Conservation (phyloP, 2,888 invertebrate genomes). For the Antheraea yamamai region DNA sequence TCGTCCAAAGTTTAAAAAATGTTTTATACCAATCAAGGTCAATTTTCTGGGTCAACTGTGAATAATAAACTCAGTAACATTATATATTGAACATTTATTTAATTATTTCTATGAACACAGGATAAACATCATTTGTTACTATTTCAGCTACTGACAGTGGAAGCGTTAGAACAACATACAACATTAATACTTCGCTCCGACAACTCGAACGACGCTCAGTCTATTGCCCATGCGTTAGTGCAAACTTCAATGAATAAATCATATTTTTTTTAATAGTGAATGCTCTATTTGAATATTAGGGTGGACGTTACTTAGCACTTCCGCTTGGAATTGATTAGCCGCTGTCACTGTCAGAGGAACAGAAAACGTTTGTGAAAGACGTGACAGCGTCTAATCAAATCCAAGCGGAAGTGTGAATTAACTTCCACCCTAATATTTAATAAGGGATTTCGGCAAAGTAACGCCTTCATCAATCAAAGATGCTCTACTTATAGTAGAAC, state of each 20-base stretch:
- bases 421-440: too few species aligned
- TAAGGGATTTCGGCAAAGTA: too few species aligned
- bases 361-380: too few species aligned
- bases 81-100: background rate
- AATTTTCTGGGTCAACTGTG: background rate
- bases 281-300: background rate
- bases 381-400: too few species aligned
- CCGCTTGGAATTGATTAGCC: too few species aligned
- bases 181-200: slow-evolving; percentile 56
- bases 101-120: background rate
- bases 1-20: background rate
- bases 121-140: slow-evolving; percentile 4
- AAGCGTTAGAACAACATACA: slow-evolving; percentile 45
- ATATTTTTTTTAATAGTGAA: background rate
- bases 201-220: slow-evolving; percentile 41
- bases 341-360: too few species aligned
- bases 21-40: background rate
- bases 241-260: background rate
- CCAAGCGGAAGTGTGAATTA: too few species aligned
- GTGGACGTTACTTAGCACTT: too few species aligned
- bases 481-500: too few species aligned
- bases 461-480: too few species aligned
- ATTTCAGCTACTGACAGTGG: slow-evolving; percentile 54
- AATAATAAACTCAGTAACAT: too few species aligned
- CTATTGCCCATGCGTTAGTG: slow-evolving; percentile 60